A percentile compares a stretch with the other conserved stretches of the same genome.
Evolutionary conservation across 1,140 invertebrate genomes (phyloP).

Genomic region (Drosophila pseudoananassae): DNA sequence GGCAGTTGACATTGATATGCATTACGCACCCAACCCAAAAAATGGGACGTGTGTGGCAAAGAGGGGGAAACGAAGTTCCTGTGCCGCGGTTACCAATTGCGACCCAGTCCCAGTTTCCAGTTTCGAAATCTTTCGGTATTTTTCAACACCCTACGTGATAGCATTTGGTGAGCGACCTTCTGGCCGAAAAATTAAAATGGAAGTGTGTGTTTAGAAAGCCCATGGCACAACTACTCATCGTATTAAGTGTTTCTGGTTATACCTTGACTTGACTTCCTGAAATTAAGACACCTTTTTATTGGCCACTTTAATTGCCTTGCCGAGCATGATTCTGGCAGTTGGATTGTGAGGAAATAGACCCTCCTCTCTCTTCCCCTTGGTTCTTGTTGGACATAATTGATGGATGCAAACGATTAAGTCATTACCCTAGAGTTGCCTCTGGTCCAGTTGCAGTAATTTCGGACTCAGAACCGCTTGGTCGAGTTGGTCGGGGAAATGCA

Average conservation of each 20-base stretch:
- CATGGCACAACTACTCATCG: not conserved
- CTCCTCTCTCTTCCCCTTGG: constrained; percentile 3
- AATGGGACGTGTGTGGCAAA: constrained; percentile 41
- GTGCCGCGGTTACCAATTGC: constrained; percentile 68
- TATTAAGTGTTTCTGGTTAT: not conserved
- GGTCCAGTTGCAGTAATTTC: constrained; percentile 24
- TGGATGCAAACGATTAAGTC: constrained; percentile 39
- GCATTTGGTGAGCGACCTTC: constrained; percentile 52
- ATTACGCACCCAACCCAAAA: constrained; percentile 57
- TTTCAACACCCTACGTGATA: constrained; percentile 69
- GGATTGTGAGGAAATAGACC: constrained; percentile 7
- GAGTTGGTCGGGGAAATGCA: constrained; percentile 7
- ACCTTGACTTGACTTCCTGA: constrained; percentile 11
- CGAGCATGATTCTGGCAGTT: constrained; percentile 1
- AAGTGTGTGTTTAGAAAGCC: constrained; percentile 27
- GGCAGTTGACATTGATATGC: constrained; percentile 62
- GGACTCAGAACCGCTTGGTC: constrained; percentile 6
- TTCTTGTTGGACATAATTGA: constrained; percentile 28
- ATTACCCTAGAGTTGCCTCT: constrained; percentile 28
- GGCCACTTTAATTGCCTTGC: constrained; percentile 1
- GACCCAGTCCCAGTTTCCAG: constrained; percentile 76
- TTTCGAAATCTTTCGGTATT: constrained; percentile 63
- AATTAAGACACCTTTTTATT: constrained; percentile 15
- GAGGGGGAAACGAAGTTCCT: constrained; percentile 50
- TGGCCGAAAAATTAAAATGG: constrained; percentile 20